Evolutionary conservation across 2,797 vertebrate species (phyloP).

Genomic region (Neosalanx taihuensis): DNA sequence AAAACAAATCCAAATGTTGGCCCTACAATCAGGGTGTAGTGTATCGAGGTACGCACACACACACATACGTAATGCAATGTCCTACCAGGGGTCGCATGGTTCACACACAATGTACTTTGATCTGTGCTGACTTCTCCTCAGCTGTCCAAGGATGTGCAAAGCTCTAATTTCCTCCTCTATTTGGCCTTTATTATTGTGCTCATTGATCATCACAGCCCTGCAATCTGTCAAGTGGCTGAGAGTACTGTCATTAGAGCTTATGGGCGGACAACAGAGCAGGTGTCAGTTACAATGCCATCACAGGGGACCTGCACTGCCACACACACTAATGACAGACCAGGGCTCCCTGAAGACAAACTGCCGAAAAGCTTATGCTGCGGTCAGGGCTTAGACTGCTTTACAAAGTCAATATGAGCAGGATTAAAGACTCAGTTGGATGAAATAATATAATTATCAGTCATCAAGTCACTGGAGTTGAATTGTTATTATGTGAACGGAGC

Average conservation of each 20-base stretch:
- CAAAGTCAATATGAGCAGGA: not conserved
- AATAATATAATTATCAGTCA: not conserved
- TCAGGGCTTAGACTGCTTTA: not conserved
- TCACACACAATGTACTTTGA: constrained; percentile 34
- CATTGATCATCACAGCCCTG: constrained; percentile 27
- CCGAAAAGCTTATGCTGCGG: not conserved
- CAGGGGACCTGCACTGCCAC: constrained; percentile 15
- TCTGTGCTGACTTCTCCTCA: constrained; percentile 30
- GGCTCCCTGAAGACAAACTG: constrained; percentile 13
- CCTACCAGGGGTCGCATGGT: not conserved
- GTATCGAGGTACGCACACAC: not conserved
- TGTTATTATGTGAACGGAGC: too few species aligned
- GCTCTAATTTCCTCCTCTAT: constrained; percentile 41
- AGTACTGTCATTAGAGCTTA: constrained; percentile 36
- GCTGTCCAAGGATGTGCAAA: constrained; percentile 43
- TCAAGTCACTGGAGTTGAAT: not conserved
- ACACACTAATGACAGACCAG: constrained; percentile 26
- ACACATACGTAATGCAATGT: not conserved
- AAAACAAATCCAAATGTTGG: not conserved
- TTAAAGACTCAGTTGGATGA: not conserved
- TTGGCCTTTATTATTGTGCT: constrained; percentile 32
- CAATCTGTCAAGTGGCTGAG: constrained; percentile 26
- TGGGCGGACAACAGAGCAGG: constrained; percentile 23
- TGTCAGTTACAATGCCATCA: constrained; percentile 28
- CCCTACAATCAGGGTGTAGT: not conserved